Evolutionary conservation across 2,113 vertebrate genomes (phyloP).

Genomic region (Calyptommatus sinebrachiatus): DNA sequence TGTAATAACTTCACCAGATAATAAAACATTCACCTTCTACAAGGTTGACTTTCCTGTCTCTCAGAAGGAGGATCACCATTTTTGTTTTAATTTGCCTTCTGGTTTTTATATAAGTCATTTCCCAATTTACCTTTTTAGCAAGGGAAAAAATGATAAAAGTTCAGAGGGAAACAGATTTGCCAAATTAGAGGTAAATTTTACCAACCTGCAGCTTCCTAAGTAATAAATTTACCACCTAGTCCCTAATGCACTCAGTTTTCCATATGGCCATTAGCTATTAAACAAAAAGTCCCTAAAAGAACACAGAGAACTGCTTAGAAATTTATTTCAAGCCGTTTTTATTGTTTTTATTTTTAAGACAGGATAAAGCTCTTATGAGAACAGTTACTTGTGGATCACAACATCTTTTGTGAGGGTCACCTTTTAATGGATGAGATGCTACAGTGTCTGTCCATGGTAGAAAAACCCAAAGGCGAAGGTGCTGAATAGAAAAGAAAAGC

Average conservation of each 20-base stretch:
- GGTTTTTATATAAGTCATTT: conserved; percentile 16
- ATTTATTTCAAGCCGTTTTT: conserved; percentile 79
- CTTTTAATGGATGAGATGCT: conserved; percentile 84
- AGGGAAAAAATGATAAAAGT: conserved; percentile 8
- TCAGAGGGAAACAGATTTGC: conserved; percentile 3
- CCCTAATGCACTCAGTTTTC: conserved; percentile 56
- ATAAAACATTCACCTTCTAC: background rate
- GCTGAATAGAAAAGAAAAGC: conserved; percentile 87
- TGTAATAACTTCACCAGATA: background rate
- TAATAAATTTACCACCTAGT: conserved; percentile 70
- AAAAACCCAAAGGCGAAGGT: conserved; percentile 80
- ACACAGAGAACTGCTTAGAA: conserved; percentile 77
- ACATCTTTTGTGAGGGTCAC: conserved; percentile 94
- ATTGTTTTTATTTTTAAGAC: conserved; percentile 78
- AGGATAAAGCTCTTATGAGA: conserved; percentile 79
- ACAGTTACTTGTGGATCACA: conserved; percentile 80
- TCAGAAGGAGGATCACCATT: background rate
- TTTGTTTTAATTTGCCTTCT: background rate
- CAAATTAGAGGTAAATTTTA: background rate
- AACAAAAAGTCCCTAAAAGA: conserved; percentile 66
- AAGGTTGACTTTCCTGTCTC: background rate
- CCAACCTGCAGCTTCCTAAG: conserved; percentile 66
- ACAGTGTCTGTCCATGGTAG: conserved; percentile 84
- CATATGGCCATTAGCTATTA: conserved; percentile 73
- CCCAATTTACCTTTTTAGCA: background rate